Base-by-base conservation (phyloP, 2,888 invertebrate species). In the Trachelus troglodyta region DNA sequence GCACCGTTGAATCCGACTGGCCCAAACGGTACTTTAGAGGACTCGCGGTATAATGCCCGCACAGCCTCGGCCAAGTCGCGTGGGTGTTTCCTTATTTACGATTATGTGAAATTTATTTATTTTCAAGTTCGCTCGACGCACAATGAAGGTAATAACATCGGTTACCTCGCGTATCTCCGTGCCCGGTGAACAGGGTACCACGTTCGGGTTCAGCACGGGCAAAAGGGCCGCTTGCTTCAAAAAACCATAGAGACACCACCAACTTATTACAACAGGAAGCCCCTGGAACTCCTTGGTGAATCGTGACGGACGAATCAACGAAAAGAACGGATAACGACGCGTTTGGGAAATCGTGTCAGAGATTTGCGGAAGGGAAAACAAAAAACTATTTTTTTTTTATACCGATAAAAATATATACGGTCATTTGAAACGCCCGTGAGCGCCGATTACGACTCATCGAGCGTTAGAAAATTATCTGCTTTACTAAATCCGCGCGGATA, bases 81-180 rank as follows among this genome's bases (percentile, higher is more conserved):
- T 82, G 80, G 83, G 82, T 79, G 82, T 82, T 83, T 81, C 80
- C 81, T 81, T 82, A 81, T 83, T 83, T 82, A 81, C 81, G 80
- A 77, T 79, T 77, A 77, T 78, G 77, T 76, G 77, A 81, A 79
- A 82, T 81, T 83, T 82, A 83, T 83, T 83, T 81, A 77, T 76
- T 81, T 77, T 73, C 75, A 34, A 71, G 31, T 71, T 71, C 31
- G 12, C 33, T 34, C 71, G 71, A 15, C 71, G 76, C 76, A 31
- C 73, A 23, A 33, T 71, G 71, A 71, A 71, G 71, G 71, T 71
- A 71, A 71, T 71, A 71, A 71, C 31, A 15, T 31, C 33, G 31
- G 71, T 34, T 71, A 4, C 30, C 71, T 31, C 71, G 31, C 71
- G 71, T 33, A 34, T 71, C 71, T 11, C 12, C 33, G 34, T 71